A percentile compares a stretch with the other conserved stretches of the same genome.
These are phyloP conservation scores for Cyrtodaria siliqua DNA, from an alignment of 2,888 invertebrate genomes.

Conservation along the genomic window DNA sequence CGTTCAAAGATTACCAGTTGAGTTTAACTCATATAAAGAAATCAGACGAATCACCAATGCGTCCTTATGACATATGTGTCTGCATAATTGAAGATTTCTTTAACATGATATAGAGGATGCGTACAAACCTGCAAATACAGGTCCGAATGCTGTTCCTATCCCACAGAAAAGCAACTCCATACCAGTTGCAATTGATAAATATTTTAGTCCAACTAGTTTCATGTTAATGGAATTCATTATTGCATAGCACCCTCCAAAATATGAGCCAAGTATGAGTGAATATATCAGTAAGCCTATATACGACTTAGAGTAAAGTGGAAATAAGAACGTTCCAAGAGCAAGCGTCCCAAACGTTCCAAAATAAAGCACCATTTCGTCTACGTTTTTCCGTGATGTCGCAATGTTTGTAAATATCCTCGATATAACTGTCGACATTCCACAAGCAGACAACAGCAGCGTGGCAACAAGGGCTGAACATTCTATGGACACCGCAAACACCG, in stretches of 20 bases:
- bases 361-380: slow-evolving; percentile 64
- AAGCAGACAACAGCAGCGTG: slow-evolving; percentile 54
- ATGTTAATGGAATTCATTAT: slow-evolving; percentile 65
- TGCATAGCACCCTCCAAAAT: slow-evolving; percentile 66
- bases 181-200: slow-evolving; percentile 61
- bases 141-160: slow-evolving; percentile 61
- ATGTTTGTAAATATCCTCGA: slow-evolving; percentile 58
- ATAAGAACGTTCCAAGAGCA: slow-evolving; percentile 58
- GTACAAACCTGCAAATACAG: slow-evolving; percentile 63
- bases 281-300: slow-evolving; percentile 60
- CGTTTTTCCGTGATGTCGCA: slow-evolving; percentile 53
- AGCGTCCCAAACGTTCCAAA: slow-evolving; percentile 57
- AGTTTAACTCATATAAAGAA: too few relatives aligned
- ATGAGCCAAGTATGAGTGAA: slow-evolving; percentile 59
- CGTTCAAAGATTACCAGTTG: too few relatives aligned
- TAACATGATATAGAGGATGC: background rate
- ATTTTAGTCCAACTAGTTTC: slow-evolving; percentile 53
- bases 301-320: slow-evolving; percentile 58
- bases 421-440: slow-evolving; percentile 57
- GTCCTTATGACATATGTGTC: too few relatives aligned
- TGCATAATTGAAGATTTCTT: too few relatives aligned
- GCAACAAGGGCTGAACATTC: slow-evolving; percentile 45
- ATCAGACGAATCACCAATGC: too few relatives aligned
- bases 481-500: slow-evolving; percentile 49
- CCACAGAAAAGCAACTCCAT: slow-evolving; percentile 60